phyloP scores from a whole-genome alignment of 1,140 invertebrate species.

The Dreissena rostriformis region DNA sequence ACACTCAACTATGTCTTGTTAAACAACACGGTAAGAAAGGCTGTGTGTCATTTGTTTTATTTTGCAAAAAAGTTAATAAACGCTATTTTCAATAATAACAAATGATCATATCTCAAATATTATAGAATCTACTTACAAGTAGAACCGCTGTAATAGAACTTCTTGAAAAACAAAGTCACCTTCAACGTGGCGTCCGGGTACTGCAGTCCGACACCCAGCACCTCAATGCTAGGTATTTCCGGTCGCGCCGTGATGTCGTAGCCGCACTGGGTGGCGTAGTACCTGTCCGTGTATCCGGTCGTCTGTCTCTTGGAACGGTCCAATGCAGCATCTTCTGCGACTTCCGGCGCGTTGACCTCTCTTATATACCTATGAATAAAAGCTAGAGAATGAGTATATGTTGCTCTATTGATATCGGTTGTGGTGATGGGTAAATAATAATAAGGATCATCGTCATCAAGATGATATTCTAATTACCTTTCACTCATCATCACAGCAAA shows the following conservation, averaged over 20 bases:
- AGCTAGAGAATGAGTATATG: no score
- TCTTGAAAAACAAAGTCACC: background rate
- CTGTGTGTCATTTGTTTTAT: no score
- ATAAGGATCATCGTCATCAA: no score
- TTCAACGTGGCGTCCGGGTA: background rate
- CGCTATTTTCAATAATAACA: background rate
- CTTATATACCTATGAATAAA: no score
- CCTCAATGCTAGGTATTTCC: slow-evolving; percentile 20
- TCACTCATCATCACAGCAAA: no score
- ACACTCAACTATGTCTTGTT: no score
- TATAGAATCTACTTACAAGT: background rate
- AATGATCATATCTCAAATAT: background rate
- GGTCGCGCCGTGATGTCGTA: slow-evolving; percentile 5
- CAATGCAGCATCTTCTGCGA: background rate
- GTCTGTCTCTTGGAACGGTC: background rate
- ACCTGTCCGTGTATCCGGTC: background rate
- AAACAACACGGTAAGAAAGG: no score
- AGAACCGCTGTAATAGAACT: background rate
- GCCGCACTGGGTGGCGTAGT: slow-evolving; percentile 27
- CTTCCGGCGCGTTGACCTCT: no score
- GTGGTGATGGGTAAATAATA: no score
- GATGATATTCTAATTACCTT: no score
- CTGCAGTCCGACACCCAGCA: background rate
- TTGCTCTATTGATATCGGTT: no score
- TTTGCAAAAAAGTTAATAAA: no score